Evolutionary conservation across 2,113 vertebrate genomes (phyloP).

Genomic region (Rhegmatorhina hoffmannsi): DNA sequence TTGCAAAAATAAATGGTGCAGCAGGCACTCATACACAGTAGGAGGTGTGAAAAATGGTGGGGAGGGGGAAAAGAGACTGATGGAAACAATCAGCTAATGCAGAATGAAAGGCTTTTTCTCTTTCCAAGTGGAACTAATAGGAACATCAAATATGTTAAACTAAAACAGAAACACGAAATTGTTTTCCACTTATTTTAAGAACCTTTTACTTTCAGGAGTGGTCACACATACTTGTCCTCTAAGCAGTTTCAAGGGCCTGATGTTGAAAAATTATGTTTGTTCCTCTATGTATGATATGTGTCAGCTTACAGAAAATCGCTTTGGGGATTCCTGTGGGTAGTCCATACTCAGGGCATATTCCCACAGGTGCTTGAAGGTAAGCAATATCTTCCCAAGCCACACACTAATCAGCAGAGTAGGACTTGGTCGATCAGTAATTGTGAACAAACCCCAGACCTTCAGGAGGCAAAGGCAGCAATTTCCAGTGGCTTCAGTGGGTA

Average conservation of each 20-base stretch:
- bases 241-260: not conserved
- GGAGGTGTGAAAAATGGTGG: constrained; percentile 70
- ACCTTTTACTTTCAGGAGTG: not conserved
- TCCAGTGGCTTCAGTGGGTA: not conserved
- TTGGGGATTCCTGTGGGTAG: not conserved
- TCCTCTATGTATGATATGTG: not conserved
- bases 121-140: constrained; percentile 57
- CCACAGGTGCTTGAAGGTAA: not conserved
- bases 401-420: not conserved
- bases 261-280: not conserved
- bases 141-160: constrained; percentile 58
- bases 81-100: constrained; percentile 69
- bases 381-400: not conserved
- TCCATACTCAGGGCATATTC: not conserved
- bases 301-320: not conserved
- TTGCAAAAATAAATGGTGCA: constrained; percentile 64
- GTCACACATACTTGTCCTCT: not conserved
- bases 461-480: not conserved
- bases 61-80: constrained; percentile 24
- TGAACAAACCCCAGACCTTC: not conserved
- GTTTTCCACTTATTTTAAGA: not conserved
- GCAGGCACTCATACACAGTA: constrained; percentile 52
- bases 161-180: constrained; percentile 33
- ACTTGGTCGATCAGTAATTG: not conserved
- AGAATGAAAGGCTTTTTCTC: constrained; percentile 54